A percentile compares a stretch with the other conserved stretches of the same genome.
Evolutionary conservation across 2,113 vertebrate genomes (phyloP).

Genomic region (Cyanoderma ruficeps): DNA sequence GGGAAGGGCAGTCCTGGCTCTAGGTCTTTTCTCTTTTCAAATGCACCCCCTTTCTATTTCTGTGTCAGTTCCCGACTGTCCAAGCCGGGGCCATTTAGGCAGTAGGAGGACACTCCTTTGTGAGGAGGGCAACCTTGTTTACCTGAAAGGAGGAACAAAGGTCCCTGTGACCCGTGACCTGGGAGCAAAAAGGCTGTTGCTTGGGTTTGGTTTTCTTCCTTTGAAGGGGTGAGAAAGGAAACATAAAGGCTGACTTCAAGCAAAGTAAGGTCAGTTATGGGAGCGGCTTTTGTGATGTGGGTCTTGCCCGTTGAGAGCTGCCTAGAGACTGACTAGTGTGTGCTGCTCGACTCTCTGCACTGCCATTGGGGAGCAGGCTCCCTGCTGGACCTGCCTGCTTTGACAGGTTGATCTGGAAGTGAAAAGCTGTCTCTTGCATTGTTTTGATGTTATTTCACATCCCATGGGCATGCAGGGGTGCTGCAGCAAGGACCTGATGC

Average conservation of each 20-base stretch:
- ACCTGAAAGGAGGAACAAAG: neutral
- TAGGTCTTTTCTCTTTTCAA: neutral
- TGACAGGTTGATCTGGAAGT: neutral
- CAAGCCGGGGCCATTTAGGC: neutral
- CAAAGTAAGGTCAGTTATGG: neutral
- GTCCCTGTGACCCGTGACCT: neutral
- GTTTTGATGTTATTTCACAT: neutral
- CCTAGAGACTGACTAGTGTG: neutral
- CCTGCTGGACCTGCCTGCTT: neutral
- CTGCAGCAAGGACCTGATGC: neutral
- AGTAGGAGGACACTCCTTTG: neutral
- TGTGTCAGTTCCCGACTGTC: neutral
- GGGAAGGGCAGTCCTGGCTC: neutral
- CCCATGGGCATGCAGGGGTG: neutral
- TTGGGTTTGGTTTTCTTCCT: neutral
- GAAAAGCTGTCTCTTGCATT: neutral
- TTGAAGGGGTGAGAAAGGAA: neutral
- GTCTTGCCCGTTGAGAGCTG: neutral
- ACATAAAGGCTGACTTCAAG: neutral
- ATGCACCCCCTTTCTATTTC: neutral
- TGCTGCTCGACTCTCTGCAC: neutral
- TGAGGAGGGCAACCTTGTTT: neutral
- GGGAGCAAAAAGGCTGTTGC: neutral
- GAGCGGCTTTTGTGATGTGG: neutral
- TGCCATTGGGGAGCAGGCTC: neutral